phyloP scores from a whole-genome alignment of 35 echinoderm and acorn worm genomes.

The Diadema setosum region DNA sequence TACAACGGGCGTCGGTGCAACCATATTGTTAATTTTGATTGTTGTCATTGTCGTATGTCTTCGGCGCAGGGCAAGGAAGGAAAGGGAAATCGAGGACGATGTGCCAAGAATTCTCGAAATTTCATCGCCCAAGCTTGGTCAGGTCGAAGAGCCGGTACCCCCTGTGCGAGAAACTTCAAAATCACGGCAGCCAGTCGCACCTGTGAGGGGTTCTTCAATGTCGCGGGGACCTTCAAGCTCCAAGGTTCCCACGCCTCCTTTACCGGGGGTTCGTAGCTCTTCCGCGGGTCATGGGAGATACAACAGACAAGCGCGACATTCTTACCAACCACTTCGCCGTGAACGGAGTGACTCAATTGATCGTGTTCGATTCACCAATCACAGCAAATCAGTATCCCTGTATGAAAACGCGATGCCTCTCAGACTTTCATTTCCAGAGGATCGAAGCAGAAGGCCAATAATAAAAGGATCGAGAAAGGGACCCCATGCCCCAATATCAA shows the following conservation, averaged over 20 bases:
- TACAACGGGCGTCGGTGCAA: conserved; percentile 15
- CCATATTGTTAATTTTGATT: conserved; percentile 20
- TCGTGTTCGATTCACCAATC: background rate
- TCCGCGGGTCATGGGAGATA: background rate
- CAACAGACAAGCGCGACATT: background rate
- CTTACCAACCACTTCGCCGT: conserved; percentile 33
- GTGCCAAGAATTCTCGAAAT: background rate
- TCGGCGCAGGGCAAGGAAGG: background rate
- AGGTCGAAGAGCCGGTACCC: background rate
- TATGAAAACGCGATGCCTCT: conserved; percentile 56
- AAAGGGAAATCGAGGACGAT: background rate
- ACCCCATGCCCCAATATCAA: conserved; percentile 13
- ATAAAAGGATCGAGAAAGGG: background rate
- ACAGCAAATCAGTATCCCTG: conserved; percentile 19
- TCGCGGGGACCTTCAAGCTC: background rate
- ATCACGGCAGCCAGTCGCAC: too few relatives aligned
- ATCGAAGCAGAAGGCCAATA: background rate
- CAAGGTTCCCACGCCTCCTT: background rate
- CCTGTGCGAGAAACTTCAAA: background rate
- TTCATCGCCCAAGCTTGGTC: background rate
- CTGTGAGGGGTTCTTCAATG: background rate
- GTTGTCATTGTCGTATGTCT: conserved; percentile 29
- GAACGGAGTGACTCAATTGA: background rate
- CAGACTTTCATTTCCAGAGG: conserved; percentile 28
- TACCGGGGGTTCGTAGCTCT: background rate